Percentiles rank a stretch among this genome's conserved stretches.
Evolutionary conservation across 2,888 invertebrate genomes (phyloP).

Genomic region (Mythimna vitellina): DNA sequence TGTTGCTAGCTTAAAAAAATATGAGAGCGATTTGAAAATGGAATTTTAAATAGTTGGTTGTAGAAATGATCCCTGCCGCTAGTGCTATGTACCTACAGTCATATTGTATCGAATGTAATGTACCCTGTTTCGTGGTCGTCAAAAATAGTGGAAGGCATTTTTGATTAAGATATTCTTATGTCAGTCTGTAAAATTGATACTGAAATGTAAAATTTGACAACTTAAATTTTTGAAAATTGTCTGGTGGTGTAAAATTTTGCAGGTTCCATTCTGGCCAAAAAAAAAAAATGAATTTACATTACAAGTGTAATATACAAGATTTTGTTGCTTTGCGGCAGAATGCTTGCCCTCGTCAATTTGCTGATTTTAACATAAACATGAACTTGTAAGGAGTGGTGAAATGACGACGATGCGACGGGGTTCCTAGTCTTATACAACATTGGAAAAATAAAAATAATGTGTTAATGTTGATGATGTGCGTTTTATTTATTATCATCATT

Average conservation of each 20-base stretch:
- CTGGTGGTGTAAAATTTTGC: background rate
- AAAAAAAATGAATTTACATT: background rate
- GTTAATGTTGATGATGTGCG: slow-evolving; percentile 70
- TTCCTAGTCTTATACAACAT: slow-evolving; percentile 63
- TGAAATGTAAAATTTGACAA: background rate
- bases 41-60: slow-evolving; percentile 19
- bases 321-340: background rate
- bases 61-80: slow-evolving; percentile 45
- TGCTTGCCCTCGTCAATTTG: background rate
- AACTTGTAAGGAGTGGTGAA: slow-evolving; percentile 2
- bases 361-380: background rate
- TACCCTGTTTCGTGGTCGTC: slow-evolving; percentile 67
- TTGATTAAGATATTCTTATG: background rate
- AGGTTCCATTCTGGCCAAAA: background rate
- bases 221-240: background rate
- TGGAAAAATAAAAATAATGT: slow-evolving; percentile 68
- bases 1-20: background rate
- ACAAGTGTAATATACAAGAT: background rate
- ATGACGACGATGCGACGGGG: slow-evolving; percentile 57
- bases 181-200: background rate
- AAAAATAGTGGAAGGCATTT: slow-evolving; percentile 6
- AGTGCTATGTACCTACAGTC: slow-evolving; percentile 49
- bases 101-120: slow-evolving; percentile 49
- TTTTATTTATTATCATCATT: slow-evolving; percentile 59
- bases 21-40: background rate